Conservation (phyloP, 1,140 invertebrate genomes). For the Pseudomyrmex gracilis region DNA sequence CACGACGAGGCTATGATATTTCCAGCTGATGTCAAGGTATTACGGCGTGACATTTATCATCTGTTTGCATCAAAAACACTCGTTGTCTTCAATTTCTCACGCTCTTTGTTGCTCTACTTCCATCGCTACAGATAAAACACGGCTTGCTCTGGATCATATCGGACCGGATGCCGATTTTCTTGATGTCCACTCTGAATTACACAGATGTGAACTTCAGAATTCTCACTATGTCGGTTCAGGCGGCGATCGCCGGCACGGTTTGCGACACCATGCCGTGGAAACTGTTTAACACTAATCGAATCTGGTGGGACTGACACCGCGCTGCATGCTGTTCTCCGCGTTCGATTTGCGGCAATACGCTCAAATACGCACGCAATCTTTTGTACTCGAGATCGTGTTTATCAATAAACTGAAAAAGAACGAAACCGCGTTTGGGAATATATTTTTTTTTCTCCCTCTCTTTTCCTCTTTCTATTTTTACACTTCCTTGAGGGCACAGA, state of each 20-base stretch:
- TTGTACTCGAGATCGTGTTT: not conserved
- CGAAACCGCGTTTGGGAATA: not conserved
- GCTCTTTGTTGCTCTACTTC: not conserved
- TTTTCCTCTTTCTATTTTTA: not conserved
- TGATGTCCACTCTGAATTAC: constrained; percentile 90
- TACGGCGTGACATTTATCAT: not conserved
- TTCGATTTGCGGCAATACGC: not conserved
- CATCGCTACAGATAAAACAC: constrained; percentile 73
- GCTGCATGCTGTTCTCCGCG: not conserved
- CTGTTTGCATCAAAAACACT: not conserved
- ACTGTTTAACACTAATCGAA: constrained; percentile 71
- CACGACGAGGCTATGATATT: constrained; percentile 92
- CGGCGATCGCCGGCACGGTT: constrained; percentile 89
- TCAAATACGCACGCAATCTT: not conserved
- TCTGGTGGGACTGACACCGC: constrained; percentile 74
- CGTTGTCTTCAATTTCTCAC: not conserved
- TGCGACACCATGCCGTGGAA: constrained; percentile 86
- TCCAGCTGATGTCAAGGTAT: constrained; percentile 91
- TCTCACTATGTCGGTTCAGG: constrained; percentile 88
- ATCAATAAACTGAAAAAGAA: constrained; percentile 12
- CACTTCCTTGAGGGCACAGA: not conserved
- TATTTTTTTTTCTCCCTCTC: not conserved
- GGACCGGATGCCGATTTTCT: constrained; percentile 92
- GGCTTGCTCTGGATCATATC: constrained; percentile 90
- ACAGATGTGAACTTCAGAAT: constrained; percentile 93